A percentile compares a stretch with the other conserved stretches of the same genome.
These are phyloP conservation scores for Encarsia formosa DNA, from an alignment of 2,888 invertebrate genomes.

Conservation along the genomic window DNA sequence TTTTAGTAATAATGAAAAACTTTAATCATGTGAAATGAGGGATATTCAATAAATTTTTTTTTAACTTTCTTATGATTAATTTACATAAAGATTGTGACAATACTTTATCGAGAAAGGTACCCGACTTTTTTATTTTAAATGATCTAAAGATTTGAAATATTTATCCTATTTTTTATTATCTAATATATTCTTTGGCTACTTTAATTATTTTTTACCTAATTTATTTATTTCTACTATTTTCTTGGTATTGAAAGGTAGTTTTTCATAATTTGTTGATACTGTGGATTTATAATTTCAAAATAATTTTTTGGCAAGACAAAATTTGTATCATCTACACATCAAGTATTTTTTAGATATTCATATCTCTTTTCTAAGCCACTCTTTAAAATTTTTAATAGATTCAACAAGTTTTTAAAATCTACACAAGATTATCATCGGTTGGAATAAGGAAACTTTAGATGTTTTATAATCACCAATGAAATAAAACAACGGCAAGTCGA, in stretches of 20 bases:
- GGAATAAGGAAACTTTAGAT: not conserved
- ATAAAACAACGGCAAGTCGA: slow-evolving; percentile 24
- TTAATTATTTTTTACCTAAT: slow-evolving; percentile 5
- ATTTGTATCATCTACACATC: slow-evolving; percentile 23
- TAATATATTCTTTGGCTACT: not conserved
- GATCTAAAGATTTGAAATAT: slow-evolving; percentile 18
- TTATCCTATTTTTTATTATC: not conserved
- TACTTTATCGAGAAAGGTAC: slow-evolving; percentile 9
- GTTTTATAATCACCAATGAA: slow-evolving; percentile 1
- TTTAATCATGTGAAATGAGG: no score
- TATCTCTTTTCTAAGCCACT: slow-evolving; percentile 20
- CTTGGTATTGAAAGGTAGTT: not conserved
- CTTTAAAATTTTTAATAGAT: slow-evolving; percentile 21
- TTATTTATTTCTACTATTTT: slow-evolving; percentile 4
- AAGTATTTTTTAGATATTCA: slow-evolving; percentile 23
- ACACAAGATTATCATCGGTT: not conserved
- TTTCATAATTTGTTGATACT: not conserved
- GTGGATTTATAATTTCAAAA: slow-evolving; percentile 12
- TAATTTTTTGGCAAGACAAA: slow-evolving; percentile 23
- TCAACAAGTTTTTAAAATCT: slow-evolving; percentile 22
- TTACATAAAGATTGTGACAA: slow-evolving; percentile 19
- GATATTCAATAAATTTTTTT: slow-evolving; percentile 9
- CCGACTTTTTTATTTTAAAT: slow-evolving; percentile 6
- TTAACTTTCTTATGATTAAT: slow-evolving; percentile 22
- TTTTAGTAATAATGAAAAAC: no score